Evolutionary conservation across 2,113 vertebrate genomes (phyloP), one percentile per base, ranked within the genome.

Genomic region (Leucopternis melanops): DNA sequence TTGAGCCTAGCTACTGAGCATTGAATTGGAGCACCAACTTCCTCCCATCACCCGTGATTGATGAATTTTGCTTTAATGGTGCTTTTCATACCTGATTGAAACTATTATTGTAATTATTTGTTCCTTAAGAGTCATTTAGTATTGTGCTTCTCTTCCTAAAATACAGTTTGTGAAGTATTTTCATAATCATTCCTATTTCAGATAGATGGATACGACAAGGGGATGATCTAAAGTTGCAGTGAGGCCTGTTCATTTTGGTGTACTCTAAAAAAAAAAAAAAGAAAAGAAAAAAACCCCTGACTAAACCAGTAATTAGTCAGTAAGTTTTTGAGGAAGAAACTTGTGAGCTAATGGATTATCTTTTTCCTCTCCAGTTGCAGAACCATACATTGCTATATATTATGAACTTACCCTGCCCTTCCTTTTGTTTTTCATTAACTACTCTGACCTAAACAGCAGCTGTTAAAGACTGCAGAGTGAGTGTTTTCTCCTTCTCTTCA

Each of bases 181-280:
- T 71, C 32, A 20, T 78, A 85, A 58, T 16, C 19, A 13, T 84
- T 77, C 34, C 32, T 66, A 5, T 81, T 87, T 87, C 71, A 61
- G 36, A 36, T 55, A 62, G 65, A 19, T 81, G 42, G 38, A 58
- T 29, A 65, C 52, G 71, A 22, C 9, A 47, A 66, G 19, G 36
- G 14, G 6, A 8, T 42, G 7, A 42, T 52, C 26, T 66, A n/a
- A 80, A 55, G 17, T 50, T 0, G 0, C 71, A n/a, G 52, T 47
- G 47, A 71, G 32, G 36, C 58, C 70, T 72, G 26, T 65, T 86
- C 16, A 29, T 82, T 63, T 67, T 31, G 50, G 44, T 52, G 47
- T 15, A 45, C 6, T 22, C 47, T 59, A 78, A 49, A 55, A 42
- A 23, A n/a, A 13, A 13, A 15, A 13, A 31, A n/a, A 27, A 19